phyloP scores from a whole-genome alignment of 2,888 invertebrate species.

The Timandra comae region DNA sequence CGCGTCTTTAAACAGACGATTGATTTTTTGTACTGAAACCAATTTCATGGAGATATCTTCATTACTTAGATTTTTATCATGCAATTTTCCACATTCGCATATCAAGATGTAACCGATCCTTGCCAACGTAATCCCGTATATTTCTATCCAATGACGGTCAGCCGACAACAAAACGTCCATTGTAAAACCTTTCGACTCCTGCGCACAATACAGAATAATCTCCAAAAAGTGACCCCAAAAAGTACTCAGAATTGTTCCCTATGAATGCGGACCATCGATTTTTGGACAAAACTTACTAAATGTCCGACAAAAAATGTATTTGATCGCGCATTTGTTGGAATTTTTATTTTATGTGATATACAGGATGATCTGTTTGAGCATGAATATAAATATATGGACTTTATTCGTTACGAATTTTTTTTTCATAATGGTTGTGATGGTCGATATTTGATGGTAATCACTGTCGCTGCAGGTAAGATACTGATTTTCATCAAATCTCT shows the following conservation, averaged over 20 bases:
- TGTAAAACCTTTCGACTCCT: conserved; percentile 57
- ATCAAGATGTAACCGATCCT: conserved; percentile 56
- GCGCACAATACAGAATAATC: conserved; percentile 63
- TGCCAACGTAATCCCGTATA: conserved; percentile 32
- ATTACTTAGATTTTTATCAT: conserved; percentile 28
- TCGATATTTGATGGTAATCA: no score
- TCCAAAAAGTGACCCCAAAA: conserved; percentile 76
- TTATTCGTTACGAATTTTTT: no score
- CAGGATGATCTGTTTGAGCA: conserved; percentile 41
- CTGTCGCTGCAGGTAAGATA: no score
- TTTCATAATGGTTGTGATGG: no score
- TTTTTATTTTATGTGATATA: conserved; percentile 44
- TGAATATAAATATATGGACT: no score
- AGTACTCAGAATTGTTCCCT: conserved; percentile 49
- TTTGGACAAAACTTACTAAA: conserved; percentile 34
- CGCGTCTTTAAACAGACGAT: conserved; percentile 15
- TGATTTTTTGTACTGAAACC: conserved; percentile 30
- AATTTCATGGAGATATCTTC: conserved; percentile 42
- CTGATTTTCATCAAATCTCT: no score
- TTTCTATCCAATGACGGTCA: conserved; percentile 33
- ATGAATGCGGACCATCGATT: conserved; percentile 42
- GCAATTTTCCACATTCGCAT: conserved; percentile 25
- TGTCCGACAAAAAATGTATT: conserved; percentile 40
- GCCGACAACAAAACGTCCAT: conserved; percentile 60
- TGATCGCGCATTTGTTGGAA: conserved; percentile 51